phyloP scores from a whole-genome alignment of 37 sponge, comb jelly and placozoan species.

The Haliclona indistincta region DNA sequence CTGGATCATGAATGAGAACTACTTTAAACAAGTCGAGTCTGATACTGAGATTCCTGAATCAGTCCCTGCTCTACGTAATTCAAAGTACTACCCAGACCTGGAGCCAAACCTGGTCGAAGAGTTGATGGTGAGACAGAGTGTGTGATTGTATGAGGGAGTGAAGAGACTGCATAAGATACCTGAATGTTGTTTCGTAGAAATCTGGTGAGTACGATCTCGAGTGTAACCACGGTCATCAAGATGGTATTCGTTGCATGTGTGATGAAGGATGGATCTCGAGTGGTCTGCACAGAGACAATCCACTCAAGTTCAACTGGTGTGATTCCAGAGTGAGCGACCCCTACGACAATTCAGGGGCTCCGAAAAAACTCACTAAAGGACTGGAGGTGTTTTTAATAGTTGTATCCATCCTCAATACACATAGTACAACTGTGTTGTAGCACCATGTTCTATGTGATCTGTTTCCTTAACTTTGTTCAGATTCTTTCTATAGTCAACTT shows the following conservation, averaged over 20 bases:
- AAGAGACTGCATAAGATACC: too few species aligned
- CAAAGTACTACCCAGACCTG: slow-evolving; percentile 48
- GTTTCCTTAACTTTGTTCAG: too few species aligned
- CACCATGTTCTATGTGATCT: too few species aligned
- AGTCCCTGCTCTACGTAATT: slow-evolving; percentile 33
- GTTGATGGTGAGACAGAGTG: too few species aligned
- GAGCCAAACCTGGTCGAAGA: slow-evolving; percentile 48
- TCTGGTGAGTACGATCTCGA: too few species aligned
- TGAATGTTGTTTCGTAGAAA: too few species aligned
- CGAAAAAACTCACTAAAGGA: too few species aligned
- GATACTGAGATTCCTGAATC: slow-evolving; percentile 52
- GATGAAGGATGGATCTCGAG: slow-evolving; percentile 72
- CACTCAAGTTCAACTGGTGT: slow-evolving; percentile 67
- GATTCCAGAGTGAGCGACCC: slow-evolving; percentile 20
- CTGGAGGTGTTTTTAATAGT: too few species aligned
- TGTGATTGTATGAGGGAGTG: too few species aligned
- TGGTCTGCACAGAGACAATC: slow-evolving; percentile 48
- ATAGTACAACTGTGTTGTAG: too few species aligned
- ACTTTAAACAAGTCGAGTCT: slow-evolving; percentile 38
- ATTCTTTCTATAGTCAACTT: too few species aligned
- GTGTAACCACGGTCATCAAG: slow-evolving; percentile 69
- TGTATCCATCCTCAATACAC: too few species aligned
- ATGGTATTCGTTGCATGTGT: slow-evolving; percentile 64
- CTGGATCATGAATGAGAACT: slow-evolving; percentile 41
- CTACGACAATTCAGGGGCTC: slow-evolving; percentile 6